These are phyloP conservation scores for Emesis castigata DNA, from an alignment of 2,888 invertebrate genomes.

Conservation along the genomic window DNA sequence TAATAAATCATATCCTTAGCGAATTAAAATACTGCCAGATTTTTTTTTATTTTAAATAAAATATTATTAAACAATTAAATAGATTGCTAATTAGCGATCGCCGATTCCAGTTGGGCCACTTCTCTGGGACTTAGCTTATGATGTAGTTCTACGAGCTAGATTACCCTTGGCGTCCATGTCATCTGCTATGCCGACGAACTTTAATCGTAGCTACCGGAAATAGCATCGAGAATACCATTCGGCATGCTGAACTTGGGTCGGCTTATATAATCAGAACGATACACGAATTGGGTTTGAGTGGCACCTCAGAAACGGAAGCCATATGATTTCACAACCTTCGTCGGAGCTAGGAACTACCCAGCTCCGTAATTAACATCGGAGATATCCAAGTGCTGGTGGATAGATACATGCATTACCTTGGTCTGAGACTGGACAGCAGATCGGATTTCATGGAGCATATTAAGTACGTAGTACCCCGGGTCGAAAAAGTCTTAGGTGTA, in stretches of 20 bases:
- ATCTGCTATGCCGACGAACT: too few relatives aligned
- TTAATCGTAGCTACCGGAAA: neutral
- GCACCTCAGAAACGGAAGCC: constrained; percentile 45
- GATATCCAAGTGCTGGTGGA: neutral
- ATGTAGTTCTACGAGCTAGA: neutral
- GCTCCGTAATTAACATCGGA: neutral
- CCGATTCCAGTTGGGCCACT: too few relatives aligned
- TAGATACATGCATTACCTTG: too few relatives aligned
- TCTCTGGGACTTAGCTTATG: neutral
- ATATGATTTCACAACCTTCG: neutral
- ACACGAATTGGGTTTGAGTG: too few relatives aligned
- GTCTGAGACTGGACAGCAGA: too few relatives aligned
- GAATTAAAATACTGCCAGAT: too few relatives aligned
- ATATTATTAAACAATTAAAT: too few relatives aligned
- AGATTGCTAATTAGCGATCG: too few relatives aligned
- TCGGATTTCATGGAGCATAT: neutral
- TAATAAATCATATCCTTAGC: too few relatives aligned
- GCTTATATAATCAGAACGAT: neutral
- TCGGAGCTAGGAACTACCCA: neutral
- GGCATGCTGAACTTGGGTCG: neutral
- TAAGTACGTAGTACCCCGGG: neutral
- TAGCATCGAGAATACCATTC: neutral
- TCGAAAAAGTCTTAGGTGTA: neutral
- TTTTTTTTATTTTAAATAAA: too few relatives aligned
- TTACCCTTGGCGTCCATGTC: neutral